Base-by-base conservation (phyloP, 2,888 invertebrate species). In the Watsonalla cultraria region DNA sequence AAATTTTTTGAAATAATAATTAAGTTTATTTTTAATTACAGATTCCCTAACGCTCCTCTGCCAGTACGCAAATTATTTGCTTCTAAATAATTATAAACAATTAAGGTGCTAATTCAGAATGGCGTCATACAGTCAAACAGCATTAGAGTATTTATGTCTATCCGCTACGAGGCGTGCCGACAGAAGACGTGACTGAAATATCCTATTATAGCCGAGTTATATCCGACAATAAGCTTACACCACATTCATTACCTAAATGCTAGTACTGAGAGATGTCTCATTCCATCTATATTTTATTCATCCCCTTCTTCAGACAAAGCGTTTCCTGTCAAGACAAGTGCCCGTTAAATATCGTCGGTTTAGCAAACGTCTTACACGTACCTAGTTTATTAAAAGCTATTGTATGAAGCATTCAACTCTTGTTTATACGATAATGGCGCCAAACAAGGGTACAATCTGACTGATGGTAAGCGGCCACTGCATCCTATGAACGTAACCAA, bases 131-230 rank as follows among this genome's bases (percentile, higher is more conserved):
- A 47, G 53, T 61, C 64, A 62, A 61, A 61, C 58, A 57, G 53
- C 53, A 51, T 61, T 62, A 62, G 58, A 52, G 66, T 69, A 72
- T 75, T 75, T 72, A 72, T 55, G 68, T 64, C 65, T 57, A 66
- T 70, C 61, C 64, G 61, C 64, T 59, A 58, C 62, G 60, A 60
- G 60, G 61, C 65, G 64, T 62, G 59, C 61, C 63, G 58, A 55
- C 54, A 24, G 46, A 51, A 39, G 60, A 76, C 76, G 74, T 71
- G 78, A 62, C 60, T 55, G 52, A 68, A 70, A 72, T 74, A 64
- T 53, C 15, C 48, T 46, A 49, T 24, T 24, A 24, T 24, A 24
- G 1, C 4, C 24, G 24, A 24, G 24, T 24, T 24, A 50, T 52
- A 55, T 53, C 54, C 55, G 49, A 52, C 54, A 57, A 64, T 63